A percentile compares a stretch with the other conserved stretches of the same genome.
Evolutionary conservation across 2,888 invertebrate genomes (phyloP).

Genomic region (Drosophila birchii): DNA sequence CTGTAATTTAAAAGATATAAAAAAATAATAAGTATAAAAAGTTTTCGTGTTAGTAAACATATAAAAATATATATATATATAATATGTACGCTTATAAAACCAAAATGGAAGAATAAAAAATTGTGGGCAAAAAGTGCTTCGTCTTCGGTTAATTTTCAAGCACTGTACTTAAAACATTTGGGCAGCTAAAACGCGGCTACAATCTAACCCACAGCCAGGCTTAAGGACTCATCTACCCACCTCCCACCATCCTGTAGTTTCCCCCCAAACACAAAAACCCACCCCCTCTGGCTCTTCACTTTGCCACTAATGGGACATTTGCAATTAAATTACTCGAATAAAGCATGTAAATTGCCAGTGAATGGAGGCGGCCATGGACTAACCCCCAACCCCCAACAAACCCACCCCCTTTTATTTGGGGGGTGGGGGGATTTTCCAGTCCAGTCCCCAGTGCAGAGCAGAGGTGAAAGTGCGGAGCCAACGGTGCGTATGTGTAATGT

Average conservation of each 20-base stretch:
- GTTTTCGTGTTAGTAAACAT: not conserved
- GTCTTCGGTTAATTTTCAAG: slow-evolving; percentile 5
- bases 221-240: not conserved
- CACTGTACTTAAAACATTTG: slow-evolving; percentile 41
- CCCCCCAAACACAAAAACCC: not conserved
- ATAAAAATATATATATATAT: not conserved
- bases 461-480: slow-evolving; percentile 55
- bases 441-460: slow-evolving; percentile 16
- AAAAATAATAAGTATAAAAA: not conserved
- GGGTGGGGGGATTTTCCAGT: not conserved
- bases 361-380: slow-evolving; percentile 49
- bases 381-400: too few relatives aligned
- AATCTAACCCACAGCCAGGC: slow-evolving; percentile 8
- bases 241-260: not conserved
- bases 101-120: not conserved
- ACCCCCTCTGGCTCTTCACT: slow-evolving; percentile 38
- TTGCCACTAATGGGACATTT: slow-evolving; percentile 63
- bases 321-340: slow-evolving; percentile 80
- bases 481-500: slow-evolving; percentile 74
- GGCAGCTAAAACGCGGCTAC: slow-evolving; percentile 46
- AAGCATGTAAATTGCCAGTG: slow-evolving; percentile 80
- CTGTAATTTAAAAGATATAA: not conserved
- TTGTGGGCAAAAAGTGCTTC: not conserved
- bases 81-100: not conserved
- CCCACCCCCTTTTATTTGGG: not conserved